Evolutionary conservation across 2,888 invertebrate genomes (phyloP).

Genomic region (Rotaria macrura): DNA sequence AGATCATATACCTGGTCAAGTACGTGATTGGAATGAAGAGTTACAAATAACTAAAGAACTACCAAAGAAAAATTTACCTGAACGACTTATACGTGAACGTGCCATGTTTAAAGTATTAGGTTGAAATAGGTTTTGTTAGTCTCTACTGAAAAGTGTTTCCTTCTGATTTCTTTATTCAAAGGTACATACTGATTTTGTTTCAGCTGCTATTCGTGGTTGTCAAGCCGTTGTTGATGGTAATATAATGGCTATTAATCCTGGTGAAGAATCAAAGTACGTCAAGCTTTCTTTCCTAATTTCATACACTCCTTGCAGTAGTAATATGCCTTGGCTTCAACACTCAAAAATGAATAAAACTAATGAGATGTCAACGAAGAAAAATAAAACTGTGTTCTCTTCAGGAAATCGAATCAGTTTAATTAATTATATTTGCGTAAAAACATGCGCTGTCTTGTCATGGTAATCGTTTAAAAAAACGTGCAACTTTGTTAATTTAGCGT

Average conservation of each 20-base stretch:
- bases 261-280: conserved; percentile 62
- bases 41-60: conserved; percentile 90
- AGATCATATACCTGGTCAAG: conserved; percentile 61
- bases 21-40: conserved; percentile 98
- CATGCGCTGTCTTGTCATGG: too few relatives aligned
- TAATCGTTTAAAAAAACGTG: too few relatives aligned
- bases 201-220: conserved; percentile 89
- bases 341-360: too few relatives aligned
- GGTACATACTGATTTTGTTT: conserved; percentile 85
- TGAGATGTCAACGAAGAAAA: too few relatives aligned
- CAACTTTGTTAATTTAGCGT: too few relatives aligned
- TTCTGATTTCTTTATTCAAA: too few relatives aligned
- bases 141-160: too few relatives aligned
- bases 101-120: conserved; percentile 80
- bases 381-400: too few relatives aligned
- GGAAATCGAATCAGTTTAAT: too few relatives aligned
- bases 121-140: not conserved
- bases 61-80: conserved; percentile 78
- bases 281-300: not conserved
- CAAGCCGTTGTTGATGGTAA: conserved; percentile 98
- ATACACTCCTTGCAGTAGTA: too few relatives aligned
- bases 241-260: conserved; percentile 97
- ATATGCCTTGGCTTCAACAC: too few relatives aligned
- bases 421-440: too few relatives aligned
- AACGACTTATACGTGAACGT: conserved; percentile 79